phyloP scores from a whole-genome alignment of 2,113 vertebrate species.

The Grus americana region DNA sequence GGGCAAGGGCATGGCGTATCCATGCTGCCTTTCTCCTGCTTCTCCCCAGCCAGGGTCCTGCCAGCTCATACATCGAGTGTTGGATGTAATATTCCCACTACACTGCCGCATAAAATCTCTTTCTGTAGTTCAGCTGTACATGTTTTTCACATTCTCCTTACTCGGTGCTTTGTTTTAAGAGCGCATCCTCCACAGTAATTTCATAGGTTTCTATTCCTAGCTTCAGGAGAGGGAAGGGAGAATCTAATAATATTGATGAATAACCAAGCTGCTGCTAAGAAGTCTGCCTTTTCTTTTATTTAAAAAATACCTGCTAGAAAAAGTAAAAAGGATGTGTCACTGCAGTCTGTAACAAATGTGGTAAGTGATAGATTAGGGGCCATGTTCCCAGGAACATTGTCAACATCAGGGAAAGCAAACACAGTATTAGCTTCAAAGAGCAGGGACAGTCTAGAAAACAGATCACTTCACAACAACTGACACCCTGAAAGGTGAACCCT shows the following conservation, averaged over 20 bases:
- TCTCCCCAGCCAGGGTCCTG: neutral
- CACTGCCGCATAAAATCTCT: neutral
- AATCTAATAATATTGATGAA: conserved; percentile 65
- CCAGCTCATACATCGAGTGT: neutral
- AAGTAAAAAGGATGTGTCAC: conserved; percentile 17
- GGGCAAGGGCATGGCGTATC: fast-evolving
- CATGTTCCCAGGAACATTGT: neutral
- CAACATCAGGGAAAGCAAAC: neutral
- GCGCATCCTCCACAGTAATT: conserved; percentile 30
- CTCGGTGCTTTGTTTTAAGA: neutral
- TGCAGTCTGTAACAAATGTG: neutral
- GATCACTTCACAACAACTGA: neutral
- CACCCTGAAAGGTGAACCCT: neutral
- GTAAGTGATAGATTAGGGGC: conserved; percentile 5
- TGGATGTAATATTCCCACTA: neutral
- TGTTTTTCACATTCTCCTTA: neutral
- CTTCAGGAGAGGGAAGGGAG: conserved; percentile 27
- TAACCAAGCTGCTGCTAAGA: conserved; percentile 39
- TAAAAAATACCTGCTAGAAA: conserved; percentile 53
- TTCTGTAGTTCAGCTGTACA: neutral
- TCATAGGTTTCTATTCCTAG: conserved; percentile 66
- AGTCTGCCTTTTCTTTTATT: conserved; percentile 30
- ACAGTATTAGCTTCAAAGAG: neutral
- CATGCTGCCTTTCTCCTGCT: no score
- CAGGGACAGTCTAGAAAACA: neutral